Percentiles rank a stretch among this genome's conserved stretches.
phyloP scores from a whole-genome alignment of 1,140 invertebrate species.

The Zophobas atratus region DNA sequence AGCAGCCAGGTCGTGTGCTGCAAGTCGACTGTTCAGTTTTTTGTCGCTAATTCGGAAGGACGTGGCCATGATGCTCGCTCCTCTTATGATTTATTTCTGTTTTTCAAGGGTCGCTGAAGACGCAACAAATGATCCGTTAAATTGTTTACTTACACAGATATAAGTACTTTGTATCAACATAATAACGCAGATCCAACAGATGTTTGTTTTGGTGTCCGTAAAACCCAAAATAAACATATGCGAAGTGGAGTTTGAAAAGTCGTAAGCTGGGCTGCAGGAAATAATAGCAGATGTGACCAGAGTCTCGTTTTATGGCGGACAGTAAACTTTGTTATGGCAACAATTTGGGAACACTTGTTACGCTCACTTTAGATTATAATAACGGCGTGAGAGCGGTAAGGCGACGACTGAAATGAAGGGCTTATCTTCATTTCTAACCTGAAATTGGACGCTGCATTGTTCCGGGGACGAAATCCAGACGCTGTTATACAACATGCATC shows the following conservation, averaged over 20 bases:
- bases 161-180: conserved; percentile 25
- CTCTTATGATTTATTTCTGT: conserved; percentile 11
- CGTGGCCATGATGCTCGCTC: background rate
- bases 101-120: conserved; percentile 2
- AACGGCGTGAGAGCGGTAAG: conserved; percentile 22
- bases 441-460: conserved; percentile 3
- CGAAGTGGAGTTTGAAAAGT: conserved; percentile 45
- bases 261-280: conserved; percentile 42
- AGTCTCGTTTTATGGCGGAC: conserved; percentile 44
- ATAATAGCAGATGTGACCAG: conserved; percentile 47
- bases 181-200: conserved; percentile 29
- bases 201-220: conserved; percentile 40
- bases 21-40: background rate
- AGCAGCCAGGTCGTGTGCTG: background rate
- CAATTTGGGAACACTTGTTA: conserved; percentile 47
- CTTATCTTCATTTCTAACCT: conserved; percentile 36
- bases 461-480: background rate
- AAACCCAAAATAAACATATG: conserved; percentile 47
- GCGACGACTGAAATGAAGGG: background rate
- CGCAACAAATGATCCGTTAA: conserved; percentile 38
- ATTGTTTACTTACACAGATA: conserved; percentile 25
- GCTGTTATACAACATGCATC: background rate
- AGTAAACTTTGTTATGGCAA: conserved; percentile 44
- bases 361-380: conserved; percentile 44
- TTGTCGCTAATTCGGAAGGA: background rate